A percentile compares a stretch with the other conserved stretches of the same genome.
Conservation (phyloP, 37 sponge, comb jelly and placozoan genomes). For the Halisarca cf. caerulea region DNA sequence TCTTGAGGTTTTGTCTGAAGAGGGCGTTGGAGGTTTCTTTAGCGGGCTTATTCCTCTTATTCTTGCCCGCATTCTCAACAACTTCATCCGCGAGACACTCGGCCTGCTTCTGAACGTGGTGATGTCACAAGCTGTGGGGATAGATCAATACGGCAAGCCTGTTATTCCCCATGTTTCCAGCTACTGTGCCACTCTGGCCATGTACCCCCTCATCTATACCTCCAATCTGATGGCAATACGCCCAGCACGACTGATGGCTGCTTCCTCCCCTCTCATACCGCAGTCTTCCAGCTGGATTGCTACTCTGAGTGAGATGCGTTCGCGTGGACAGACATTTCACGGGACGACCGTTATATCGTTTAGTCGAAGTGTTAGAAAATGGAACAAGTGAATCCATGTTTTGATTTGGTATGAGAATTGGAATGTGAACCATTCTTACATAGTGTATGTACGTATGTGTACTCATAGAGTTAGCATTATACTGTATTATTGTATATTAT, state of each 20-base stretch:
- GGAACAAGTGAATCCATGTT: too few relatives aligned
- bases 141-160: neutral
- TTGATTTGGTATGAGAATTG: too few relatives aligned
- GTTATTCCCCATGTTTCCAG: constrained; percentile 1
- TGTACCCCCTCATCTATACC: constrained; percentile 22
- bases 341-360: constrained; percentile 13
- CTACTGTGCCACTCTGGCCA: constrained; percentile 15
- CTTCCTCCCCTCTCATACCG: constrained; percentile 7
- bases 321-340: neutral
- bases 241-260: neutral
- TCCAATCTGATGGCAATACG: constrained; percentile 11
- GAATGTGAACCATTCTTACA: too few relatives aligned
- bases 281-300: neutral
- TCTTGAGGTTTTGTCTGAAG: constrained; percentile 11
- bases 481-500: too few relatives aligned
- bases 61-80: constrained; percentile 1
- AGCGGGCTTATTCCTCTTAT: constrained; percentile 25
- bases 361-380: neutral
- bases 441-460: too few relatives aligned
- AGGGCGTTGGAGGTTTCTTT: constrained; percentile 23
- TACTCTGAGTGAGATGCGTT: neutral
- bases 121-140: neutral
- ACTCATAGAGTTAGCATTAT: too few relatives aligned
- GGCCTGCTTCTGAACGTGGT: neutral
- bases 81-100: neutral